Conservation (phyloP, 2,797 vertebrate species). For the Sebastes elongatus region DNA sequence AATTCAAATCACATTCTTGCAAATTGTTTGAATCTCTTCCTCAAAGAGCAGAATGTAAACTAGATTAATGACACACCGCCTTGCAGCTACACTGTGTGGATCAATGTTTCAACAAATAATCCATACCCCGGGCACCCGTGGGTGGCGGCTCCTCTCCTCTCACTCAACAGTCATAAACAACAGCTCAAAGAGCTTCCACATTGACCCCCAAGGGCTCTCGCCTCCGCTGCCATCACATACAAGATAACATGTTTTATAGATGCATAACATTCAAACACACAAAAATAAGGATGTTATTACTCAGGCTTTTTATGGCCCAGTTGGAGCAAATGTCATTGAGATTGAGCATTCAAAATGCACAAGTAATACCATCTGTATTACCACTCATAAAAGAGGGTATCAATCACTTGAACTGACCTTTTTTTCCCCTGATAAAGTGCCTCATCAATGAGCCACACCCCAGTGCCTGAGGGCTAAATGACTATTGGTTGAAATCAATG, state of each 20-base stretch:
- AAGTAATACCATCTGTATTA: conserved; percentile 70
- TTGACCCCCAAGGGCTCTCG: conserved; percentile 44
- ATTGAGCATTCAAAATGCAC: conserved; percentile 72
- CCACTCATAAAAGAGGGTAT: conserved; percentile 71
- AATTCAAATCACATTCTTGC: not conserved
- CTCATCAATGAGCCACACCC: conserved; percentile 70
- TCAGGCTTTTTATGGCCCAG: conserved; percentile 64
- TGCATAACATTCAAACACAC: conserved; percentile 64
- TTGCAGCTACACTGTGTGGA: conserved; percentile 23
- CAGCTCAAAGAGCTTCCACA: conserved; percentile 51
- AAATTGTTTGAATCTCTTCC: conserved; percentile 17
- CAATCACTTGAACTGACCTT: conserved; percentile 79
- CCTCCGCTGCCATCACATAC: conserved; percentile 10
- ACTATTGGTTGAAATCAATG: conserved; percentile 76
- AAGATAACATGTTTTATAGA: conserved; percentile 60
- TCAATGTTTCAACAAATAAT: conserved; percentile 65
- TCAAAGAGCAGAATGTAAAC: conserved; percentile 20
- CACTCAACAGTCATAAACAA: conserved; percentile 56
- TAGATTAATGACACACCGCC: conserved; percentile 33
- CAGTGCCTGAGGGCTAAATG: conserved; percentile 51
- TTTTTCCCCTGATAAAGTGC: conserved; percentile 69
- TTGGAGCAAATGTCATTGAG: conserved; percentile 72
- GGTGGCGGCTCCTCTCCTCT: conserved; percentile 20
- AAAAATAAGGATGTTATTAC: conserved; percentile 70
- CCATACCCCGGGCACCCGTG: conserved; percentile 29